Conservation (phyloP, 2,113 vertebrate species). For the Lycocorax pyrrhopterus region DNA sequence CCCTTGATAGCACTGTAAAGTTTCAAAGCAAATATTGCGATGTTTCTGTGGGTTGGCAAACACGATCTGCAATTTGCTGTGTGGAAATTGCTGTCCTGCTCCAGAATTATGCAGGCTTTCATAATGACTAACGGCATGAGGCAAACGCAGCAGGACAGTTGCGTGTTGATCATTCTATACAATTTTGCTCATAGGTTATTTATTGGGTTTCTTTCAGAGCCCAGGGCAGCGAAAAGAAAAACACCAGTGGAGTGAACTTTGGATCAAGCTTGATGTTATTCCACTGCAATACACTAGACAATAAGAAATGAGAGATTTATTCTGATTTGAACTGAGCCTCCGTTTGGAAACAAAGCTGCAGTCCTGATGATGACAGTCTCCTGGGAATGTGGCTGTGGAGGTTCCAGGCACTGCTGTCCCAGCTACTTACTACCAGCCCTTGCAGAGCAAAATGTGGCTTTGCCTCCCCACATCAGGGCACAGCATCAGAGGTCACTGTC, state of each 20-base stretch:
- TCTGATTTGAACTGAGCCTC: neutral
- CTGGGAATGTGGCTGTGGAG: neutral
- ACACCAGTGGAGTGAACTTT: neutral
- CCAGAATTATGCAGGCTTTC: constrained; percentile 28
- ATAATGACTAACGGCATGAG: neutral
- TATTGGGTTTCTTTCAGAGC: neutral
- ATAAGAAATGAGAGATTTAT: neutral
- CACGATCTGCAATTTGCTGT: neutral
- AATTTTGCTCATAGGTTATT: neutral
- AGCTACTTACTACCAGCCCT: neutral
- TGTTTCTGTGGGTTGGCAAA: constrained; percentile 14
- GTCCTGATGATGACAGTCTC: neutral
- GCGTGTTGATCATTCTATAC: neutral
- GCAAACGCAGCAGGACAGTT: neutral
- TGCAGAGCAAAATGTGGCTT: neutral
- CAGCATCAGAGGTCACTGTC: accelerated
- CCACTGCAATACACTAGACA: neutral
- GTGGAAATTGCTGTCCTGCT: constrained; percentile 13
- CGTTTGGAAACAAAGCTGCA: accelerated
- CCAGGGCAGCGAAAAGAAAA: neutral
- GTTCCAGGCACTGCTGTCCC: neutral
- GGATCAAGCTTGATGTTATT: neutral
- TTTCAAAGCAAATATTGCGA: constrained; percentile 36
- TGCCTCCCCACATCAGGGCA: neutral
- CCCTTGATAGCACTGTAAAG: neutral